Base-by-base conservation (phyloP, 2,888 invertebrate species). In the Macaria liturata region DNA sequence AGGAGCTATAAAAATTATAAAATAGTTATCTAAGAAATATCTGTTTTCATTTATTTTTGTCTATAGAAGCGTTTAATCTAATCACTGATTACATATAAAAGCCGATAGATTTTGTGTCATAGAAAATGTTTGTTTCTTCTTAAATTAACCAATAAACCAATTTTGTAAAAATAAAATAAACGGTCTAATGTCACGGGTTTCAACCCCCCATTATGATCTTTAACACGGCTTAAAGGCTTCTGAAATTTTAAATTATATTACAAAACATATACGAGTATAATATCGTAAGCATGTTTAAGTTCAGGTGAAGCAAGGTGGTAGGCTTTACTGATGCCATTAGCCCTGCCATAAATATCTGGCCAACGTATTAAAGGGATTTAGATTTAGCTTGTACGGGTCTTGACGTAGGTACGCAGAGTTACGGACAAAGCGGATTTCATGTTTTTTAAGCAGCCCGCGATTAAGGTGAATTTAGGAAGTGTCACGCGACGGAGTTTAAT, bases 261-360 rank as follows among this genome's bases (percentile, higher is more conserved):
- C 20, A 20, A 20, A 20, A 20, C 20, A 20, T 20, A 20, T 20
- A 20, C 20, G 20, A 20, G 20, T 20, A 20, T 20, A 20, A 20
- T 20, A 72, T 65, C 66, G 71, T 9, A 68, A 71, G 70, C 64
- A 69, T 72, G 66, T 72, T 67, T 70, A 77, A 75, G 72, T 80
- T 70, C 73, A 69, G 70, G 73, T 49, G 72, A 71, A 76, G 75
- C 72, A 72, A 75, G 75, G 79, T 75, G 76, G 79, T 70, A 74
- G 77, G 78, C 80, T 84, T 85, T 84, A 79, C 80, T 82, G 83
- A 72, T 80, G 81, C 84, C 84, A 85, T 86, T 86, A 88, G 85
- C 83, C 85, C 78, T 77, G 78, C 86, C 80, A 88, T 91, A 91
- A 90, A 91, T 90, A 89, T 88, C 82, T 83, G 85, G 82, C 80